phyloP scores from a whole-genome alignment of 2,113 vertebrate genomes.

The Trogon surrucura region DNA sequence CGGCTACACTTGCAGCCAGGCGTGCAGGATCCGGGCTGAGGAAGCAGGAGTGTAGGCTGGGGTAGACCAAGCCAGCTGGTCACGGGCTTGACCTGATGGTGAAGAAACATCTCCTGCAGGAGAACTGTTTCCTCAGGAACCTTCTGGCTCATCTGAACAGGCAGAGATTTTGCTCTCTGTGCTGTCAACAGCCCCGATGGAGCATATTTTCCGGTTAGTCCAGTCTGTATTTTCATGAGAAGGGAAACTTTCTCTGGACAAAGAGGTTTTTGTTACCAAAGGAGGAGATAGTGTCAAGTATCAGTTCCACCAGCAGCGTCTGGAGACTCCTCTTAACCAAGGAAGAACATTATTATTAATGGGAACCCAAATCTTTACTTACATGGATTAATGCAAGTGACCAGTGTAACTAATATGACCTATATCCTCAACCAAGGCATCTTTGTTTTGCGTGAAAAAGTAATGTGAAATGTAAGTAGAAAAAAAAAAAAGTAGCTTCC shows the following conservation, averaged over 20 bases:
- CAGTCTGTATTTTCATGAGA: neutral
- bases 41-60: neutral
- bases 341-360: neutral
- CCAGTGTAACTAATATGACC: neutral
- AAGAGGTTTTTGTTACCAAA: neutral
- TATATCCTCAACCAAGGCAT: neutral
- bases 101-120: neutral
- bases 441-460: neutral
- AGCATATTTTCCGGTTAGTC: neutral
- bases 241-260: neutral
- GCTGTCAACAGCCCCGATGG: neutral
- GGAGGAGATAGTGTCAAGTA: neutral
- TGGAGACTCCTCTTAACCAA: neutral
- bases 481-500: neutral
- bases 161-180: neutral
- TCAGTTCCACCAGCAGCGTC: neutral
- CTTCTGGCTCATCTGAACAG: neutral
- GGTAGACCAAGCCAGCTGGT: neutral
- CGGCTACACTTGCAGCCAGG: neutral
- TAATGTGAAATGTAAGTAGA: neutral
- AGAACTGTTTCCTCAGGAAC: neutral
- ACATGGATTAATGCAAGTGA: neutral
- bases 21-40: rapidly evolving
- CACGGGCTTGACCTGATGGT: neutral
- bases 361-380: neutral